Conservation (phyloP, 2,797 vertebrate species). For the Xenentodon cancila region DNA sequence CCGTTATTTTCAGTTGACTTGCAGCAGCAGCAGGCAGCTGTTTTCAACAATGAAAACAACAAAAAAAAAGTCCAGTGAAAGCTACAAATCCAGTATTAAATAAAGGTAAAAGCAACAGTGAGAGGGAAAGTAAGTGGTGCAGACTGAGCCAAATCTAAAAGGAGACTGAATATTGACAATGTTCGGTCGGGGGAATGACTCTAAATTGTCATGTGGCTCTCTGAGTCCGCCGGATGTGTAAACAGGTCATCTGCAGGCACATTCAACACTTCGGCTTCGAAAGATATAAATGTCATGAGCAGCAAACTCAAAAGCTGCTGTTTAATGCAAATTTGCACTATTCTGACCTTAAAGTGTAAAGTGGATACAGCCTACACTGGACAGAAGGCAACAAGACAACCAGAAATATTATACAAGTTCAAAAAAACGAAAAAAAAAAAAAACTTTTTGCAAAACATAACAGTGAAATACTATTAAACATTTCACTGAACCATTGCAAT, state of each 20-base stretch:
- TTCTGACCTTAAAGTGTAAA: background rate
- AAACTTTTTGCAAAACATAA: too few relatives aligned
- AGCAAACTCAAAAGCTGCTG: background rate
- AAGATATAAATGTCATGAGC: background rate
- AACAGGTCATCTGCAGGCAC: slow-evolving; percentile 1
- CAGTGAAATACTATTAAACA: too few relatives aligned
- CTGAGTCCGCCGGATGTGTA: background rate
- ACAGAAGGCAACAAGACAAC: too few relatives aligned
- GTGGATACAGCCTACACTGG: too few relatives aligned
- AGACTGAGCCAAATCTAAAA: background rate
- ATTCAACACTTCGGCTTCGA: background rate
- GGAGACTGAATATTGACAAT: slow-evolving; percentile 4
- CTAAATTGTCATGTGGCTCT: slow-evolving; percentile 8
- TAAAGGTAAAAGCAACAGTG: slow-evolving; percentile 1
- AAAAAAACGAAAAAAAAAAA: too few relatives aligned
- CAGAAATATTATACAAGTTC: too few relatives aligned
- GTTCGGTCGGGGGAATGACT: background rate
- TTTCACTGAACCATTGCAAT: too few relatives aligned
- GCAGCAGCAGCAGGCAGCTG: slow-evolving; percentile 3
- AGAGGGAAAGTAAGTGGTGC: background rate
- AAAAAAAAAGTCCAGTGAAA: background rate
- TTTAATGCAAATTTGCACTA: too few relatives aligned
- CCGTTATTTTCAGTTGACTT: background rate
- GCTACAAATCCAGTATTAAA: background rate
- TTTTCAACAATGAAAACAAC: background rate